Conservation (phyloP, 2,888 invertebrate species). For the Tipula unca region DNA sequence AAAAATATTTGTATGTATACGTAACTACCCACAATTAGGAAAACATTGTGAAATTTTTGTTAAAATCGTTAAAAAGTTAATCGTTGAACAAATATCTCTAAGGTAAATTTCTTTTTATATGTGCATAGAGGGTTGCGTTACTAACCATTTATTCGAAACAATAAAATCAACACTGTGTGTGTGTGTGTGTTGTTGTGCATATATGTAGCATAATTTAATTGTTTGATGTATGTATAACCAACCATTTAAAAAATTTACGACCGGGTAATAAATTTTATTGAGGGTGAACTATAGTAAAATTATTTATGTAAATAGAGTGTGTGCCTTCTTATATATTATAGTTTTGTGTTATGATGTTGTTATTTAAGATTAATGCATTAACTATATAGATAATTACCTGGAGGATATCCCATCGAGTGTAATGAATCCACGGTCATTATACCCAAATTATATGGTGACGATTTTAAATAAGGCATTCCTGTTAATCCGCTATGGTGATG, state of each 20-base stretch:
- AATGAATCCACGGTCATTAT: slow-evolving; percentile 55
- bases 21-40: background rate
- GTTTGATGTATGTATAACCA: background rate
- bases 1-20: background rate
- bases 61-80: background rate
- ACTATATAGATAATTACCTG: slow-evolving; percentile 37
- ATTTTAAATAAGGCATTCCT: slow-evolving; percentile 50
- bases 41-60: background rate
- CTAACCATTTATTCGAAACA: background rate
- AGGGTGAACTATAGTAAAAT: background rate
- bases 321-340: too few relatives aligned
- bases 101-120: background rate
- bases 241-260: background rate
- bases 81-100: slow-evolving; percentile 15
- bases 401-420: slow-evolving; percentile 57
- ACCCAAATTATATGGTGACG: slow-evolving; percentile 43
- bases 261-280: background rate
- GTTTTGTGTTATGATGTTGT: background rate
- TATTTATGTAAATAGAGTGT: background rate
- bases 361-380: background rate
- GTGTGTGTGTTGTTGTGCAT: background rate
- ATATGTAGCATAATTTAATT: background rate
- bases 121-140: background rate
- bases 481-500: slow-evolving; percentile 44
- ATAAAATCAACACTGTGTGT: background rate